Evolutionary conservation across 2,797 vertebrate genomes (phyloP).

Genomic region (Galago senegalensis): DNA sequence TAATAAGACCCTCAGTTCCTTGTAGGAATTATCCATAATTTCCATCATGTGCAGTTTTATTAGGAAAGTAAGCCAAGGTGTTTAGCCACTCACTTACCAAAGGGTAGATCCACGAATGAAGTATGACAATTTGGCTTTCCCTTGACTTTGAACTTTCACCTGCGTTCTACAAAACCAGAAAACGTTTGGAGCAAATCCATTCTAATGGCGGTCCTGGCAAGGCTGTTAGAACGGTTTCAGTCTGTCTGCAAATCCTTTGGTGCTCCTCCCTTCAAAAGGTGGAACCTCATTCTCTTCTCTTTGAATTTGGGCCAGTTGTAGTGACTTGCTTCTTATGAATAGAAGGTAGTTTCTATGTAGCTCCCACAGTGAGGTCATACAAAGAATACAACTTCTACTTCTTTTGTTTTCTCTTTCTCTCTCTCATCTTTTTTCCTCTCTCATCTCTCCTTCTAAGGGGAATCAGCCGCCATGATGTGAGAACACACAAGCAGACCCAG

Average conservation of each 20-base stretch:
- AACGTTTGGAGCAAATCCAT: not conserved
- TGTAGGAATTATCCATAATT: not conserved
- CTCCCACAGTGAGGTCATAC: not conserved
- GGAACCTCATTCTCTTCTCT: not conserved
- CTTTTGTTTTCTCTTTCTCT: not conserved
- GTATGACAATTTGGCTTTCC: not conserved
- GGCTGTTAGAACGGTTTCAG: not conserved
- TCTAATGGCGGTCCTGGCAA: not conserved
- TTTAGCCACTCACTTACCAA: not conserved
- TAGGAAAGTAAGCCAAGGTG: not conserved
- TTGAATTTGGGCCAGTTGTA: not conserved
- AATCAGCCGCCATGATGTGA: not conserved
- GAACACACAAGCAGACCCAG: not conserved
- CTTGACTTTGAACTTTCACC: constrained; percentile 29
- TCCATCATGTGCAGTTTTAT: not conserved
- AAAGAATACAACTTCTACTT: not conserved
- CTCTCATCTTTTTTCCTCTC: not conserved
- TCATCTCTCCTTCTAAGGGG: not conserved
- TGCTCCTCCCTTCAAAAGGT: not conserved
- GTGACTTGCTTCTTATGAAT: not conserved
- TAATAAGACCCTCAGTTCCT: not conserved
- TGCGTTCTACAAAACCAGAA: not conserved
- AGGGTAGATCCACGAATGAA: not conserved
- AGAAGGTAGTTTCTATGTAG: not conserved
- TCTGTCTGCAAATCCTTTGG: not conserved